phyloP scores from a whole-genome alignment of 2,113 vertebrate species.

The Coryphaenoides rupestris region DNA sequence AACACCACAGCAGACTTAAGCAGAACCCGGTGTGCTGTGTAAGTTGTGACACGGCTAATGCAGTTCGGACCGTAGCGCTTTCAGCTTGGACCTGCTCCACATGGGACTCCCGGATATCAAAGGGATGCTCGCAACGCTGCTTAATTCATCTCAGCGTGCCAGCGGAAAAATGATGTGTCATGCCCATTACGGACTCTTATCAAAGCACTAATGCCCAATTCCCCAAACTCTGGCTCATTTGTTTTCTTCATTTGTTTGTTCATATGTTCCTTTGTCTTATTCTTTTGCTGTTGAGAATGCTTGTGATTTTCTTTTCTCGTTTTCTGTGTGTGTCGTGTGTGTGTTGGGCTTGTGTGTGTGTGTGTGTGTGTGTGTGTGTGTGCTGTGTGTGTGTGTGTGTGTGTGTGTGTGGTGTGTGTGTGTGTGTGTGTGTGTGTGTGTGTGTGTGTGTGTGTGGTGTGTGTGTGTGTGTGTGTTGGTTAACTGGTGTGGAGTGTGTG shows the following conservation, averaged over 20 bases:
- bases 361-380: too few relatives aligned
- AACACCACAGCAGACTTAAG: too few relatives aligned
- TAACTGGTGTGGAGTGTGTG: too few relatives aligned
- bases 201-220: slow-evolving; percentile 17
- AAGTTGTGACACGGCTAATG: slow-evolving; percentile 59
- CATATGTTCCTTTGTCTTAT: slow-evolving; percentile 19
- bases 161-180: slow-evolving; percentile 11
- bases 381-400: too few relatives aligned
- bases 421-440: too few relatives aligned
- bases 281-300: slow-evolving; percentile 20
- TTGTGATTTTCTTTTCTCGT: slow-evolving; percentile 33
- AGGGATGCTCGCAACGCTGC: neutral
- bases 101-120: slow-evolving; percentile 39
- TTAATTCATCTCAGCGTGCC: slow-evolving; percentile 33
- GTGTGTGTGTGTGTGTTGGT: too few relatives aligned
- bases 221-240: slow-evolving; percentile 25
- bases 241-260: slow-evolving; percentile 3
- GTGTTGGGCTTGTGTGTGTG: too few relatives aligned
- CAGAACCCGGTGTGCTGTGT: slow-evolving; percentile 65
- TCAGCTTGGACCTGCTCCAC: slow-evolving; percentile 35
- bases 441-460: too few relatives aligned
- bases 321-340: too few relatives aligned
- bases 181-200: slow-evolving; percentile 3
- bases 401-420: too few relatives aligned
- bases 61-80: slow-evolving; percentile 40